Evolutionary conservation across 2,797 vertebrate genomes (phyloP).

Genomic region (Sebastes glaucus): DNA sequence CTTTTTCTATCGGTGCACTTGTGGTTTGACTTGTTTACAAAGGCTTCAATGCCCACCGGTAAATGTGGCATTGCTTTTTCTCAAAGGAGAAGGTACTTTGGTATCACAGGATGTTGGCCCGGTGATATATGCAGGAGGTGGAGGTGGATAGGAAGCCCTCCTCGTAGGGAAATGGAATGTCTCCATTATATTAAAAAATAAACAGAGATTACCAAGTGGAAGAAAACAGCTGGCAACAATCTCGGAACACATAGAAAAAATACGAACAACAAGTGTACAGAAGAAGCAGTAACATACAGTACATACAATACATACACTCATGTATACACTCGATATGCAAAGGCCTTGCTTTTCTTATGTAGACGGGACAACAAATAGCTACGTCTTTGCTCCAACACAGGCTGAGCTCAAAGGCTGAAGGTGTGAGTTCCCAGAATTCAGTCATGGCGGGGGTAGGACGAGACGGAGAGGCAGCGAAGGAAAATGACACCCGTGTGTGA

Average conservation of each 20-base stretch:
- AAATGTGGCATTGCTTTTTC: background rate
- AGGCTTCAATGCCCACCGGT: conserved; percentile 33
- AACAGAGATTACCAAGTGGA: conserved; percentile 63
- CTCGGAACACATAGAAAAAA: conserved; percentile 34
- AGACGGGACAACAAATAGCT: conserved; percentile 26
- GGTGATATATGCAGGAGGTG: conserved; percentile 25
- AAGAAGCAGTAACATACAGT: conserved; percentile 49
- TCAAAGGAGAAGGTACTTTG: conserved; percentile 53
- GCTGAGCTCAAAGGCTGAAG: conserved; percentile 40
- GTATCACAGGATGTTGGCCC: conserved; percentile 44
- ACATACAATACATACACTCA: conserved; percentile 37
- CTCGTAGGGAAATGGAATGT: conserved; percentile 74
- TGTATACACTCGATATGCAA: conserved; percentile 4
- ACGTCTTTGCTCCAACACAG: background rate
- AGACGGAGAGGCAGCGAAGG: conserved; percentile 3
- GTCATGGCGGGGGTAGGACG: conserved; percentile 10
- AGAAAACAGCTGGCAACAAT: conserved; percentile 44
- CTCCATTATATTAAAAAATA: conserved; percentile 66
- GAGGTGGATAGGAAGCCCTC: conserved; percentile 33
- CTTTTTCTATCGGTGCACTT: conserved; percentile 60
- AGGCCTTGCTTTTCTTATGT: conserved; percentile 26
- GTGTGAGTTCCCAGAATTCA: conserved; percentile 34
- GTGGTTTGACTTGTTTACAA: conserved; percentile 45
- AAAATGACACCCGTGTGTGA: conserved; percentile 22
- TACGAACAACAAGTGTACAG: conserved; percentile 51